Base-by-base conservation (phyloP, 2,113 vertebrate genomes). In the Solea senegalensis region DNA sequence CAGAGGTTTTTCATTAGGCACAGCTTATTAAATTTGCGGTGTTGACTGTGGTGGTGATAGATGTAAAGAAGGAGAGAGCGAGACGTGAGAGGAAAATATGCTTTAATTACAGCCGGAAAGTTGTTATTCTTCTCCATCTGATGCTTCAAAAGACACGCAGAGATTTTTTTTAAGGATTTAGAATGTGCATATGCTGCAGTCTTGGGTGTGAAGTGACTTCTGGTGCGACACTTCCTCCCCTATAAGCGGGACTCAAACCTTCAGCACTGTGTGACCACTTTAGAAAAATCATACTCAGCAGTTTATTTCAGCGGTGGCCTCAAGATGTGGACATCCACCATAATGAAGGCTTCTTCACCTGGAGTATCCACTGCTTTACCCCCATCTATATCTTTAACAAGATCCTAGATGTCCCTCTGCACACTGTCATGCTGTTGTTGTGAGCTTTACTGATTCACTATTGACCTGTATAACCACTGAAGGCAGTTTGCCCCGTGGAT, bases 341-440 rank as follows among this genome's bases (percentile, higher is more conserved):
- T 15, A 51, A 28, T 57, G 44, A 16, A 5, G 10, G 40, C 5
- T 10, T 34, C 16, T 41, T 58, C 28, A 41, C 40, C 39, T 44
- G 41, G 21, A 49, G 48, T 60, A 53, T 8, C 52, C 65, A 39
- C 63, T 56, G 55, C 69, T 81, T 75, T 16, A 48, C 40, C 48
- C 63, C 16, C 15, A 15, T 5, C 16, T 15, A 15, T 5, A 12
- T 63, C 27, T 27, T 70, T 70, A 50, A 76, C 50, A 54, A 43
- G 60, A 26, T 71, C 43, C 56, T 65, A 28, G 73, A 72, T 49
- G 57, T 34, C 15, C 28, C 13, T 59, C 51, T 72, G 62, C 60
- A 44, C 72, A 28, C 41, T 16, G 40, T 48, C 12, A 48, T 48
- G 12, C 8, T 43, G n/a, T 14, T 74, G 50, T 53, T 6, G 26